Evolutionary conservation across 2,797 vertebrate species (phyloP), one percentile per base, ranked within the genome.

Genomic region (Scomberomorus guttatus): DNA sequence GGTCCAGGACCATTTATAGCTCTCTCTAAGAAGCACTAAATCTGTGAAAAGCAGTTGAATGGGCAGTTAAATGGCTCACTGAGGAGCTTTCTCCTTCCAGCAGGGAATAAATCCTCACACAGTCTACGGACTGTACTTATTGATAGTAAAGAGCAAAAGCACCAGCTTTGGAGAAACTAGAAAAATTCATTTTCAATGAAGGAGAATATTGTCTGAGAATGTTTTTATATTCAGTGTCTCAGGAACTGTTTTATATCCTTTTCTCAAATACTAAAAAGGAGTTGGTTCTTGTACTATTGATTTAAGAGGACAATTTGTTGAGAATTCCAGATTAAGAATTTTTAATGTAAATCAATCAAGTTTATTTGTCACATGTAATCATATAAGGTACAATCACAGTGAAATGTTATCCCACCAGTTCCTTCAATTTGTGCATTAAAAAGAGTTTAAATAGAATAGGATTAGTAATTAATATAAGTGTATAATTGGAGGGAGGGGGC

Each of bases 11-110:
- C 79, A 51, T 86, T 89, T 80, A 77, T 75, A 67, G 83, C 72
- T 70, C 58, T 82, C 50, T 77, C 62, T 70, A 14, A 77, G 67
- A 88, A 72, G 56, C 79, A 73, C 54, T 90, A 86, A 88, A 91
- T 91, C 68, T 75, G 68, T 66, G 22, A 84, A 79, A 85, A 77
- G 57, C 32, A 82, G 58, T 67, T 57, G 58, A 84, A 81, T 63
- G 59, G 75, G 74, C 63, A 56, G 56, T 72, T 90, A 83, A 90
- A 88, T 65, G 75, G 79, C 76, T 82, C 81, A 74, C 70, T 52
- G 69, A 83, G 64, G 72, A 87, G 67, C 75, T 79, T 71, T 77
- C 51, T 60, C 69, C 81, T 50, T 64, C 52, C 11, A 63, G 54
- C 32, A 54, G 60, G 22, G 25, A 79, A 89, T 87, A 90, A 89